phyloP scores from a whole-genome alignment of 1,140 invertebrate genomes.

The Rhagoletis zephyria region DNA sequence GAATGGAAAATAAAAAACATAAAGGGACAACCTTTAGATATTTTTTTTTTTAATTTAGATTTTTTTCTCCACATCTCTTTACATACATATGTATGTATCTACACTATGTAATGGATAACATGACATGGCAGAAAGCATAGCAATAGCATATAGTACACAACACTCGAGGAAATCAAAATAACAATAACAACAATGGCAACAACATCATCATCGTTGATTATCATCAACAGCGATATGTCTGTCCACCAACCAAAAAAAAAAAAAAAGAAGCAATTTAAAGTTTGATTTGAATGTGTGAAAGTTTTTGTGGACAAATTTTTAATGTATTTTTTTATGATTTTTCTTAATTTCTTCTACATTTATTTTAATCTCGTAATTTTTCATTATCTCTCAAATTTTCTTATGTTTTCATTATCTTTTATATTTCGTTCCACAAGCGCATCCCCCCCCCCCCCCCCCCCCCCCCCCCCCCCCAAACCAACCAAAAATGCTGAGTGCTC shows the following conservation, averaged over 20 bases:
- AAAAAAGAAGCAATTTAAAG: neutral
- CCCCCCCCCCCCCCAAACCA: neutral
- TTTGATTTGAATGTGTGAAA: neutral
- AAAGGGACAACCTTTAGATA: too few species aligned
- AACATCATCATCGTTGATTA: neutral
- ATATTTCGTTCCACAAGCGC: neutral
- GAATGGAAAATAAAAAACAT: too few species aligned
- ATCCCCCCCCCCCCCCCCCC: too few species aligned
- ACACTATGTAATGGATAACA: neutral
- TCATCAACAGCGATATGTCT: neutral
- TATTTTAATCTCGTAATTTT: neutral
- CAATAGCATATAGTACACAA: neutral
- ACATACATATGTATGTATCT: neutral
- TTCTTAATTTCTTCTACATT: neutral
- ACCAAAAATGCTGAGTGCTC: conserved; percentile 24
- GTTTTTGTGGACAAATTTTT: neutral
- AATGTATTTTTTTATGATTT: conserved; percentile 10
- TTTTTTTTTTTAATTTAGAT: too few species aligned
- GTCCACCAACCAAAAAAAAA: neutral
- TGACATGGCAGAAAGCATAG: neutral
- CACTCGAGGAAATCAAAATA: neutral
- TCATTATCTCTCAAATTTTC: neutral
- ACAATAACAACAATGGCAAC: neutral
- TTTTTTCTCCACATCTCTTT: too few species aligned
- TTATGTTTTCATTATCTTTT: neutral